These are phyloP conservation scores for Ctenicera cuprea DNA, from an alignment of 2,888 invertebrate genomes.

Conservation along the genomic window DNA sequence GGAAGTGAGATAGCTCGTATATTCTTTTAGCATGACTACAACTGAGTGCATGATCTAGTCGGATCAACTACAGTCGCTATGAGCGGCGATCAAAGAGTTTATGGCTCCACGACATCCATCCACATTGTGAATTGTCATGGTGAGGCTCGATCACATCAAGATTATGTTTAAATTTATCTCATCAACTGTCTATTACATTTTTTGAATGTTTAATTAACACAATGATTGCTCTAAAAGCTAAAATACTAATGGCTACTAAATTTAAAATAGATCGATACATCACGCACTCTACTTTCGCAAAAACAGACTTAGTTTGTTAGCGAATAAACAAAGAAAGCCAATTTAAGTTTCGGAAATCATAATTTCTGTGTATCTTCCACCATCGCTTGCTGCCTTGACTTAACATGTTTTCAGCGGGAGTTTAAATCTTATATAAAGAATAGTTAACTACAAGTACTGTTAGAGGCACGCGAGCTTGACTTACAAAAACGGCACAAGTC, in stretches of 20 bases:
- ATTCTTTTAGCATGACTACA: conserved; percentile 43
- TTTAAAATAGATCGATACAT: too few relatives aligned
- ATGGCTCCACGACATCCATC: conserved; percentile 48
- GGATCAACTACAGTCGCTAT: conserved; percentile 50
- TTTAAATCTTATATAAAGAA: background rate
- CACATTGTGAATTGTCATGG: conserved; percentile 51
- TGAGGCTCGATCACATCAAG: conserved; percentile 43
- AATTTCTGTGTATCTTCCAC: too few relatives aligned
- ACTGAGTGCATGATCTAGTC: conserved; percentile 45
- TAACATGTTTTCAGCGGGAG: background rate
- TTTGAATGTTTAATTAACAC: background rate
- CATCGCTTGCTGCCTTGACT: too few relatives aligned
- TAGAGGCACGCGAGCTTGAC: conserved; percentile 9
- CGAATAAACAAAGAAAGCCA: background rate
- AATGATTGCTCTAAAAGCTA: background rate
- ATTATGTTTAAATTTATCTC: background rate
- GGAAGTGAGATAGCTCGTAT: conserved; percentile 44
- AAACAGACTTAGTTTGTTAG: background rate
- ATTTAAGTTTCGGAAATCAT: background rate
- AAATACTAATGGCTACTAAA: too few relatives aligned
- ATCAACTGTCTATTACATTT: background rate
- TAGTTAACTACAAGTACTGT: background rate
- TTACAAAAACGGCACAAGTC: background rate
- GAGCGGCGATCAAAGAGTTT: conserved; percentile 52
- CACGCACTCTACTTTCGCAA: background rate